These are phyloP conservation scores for Montipora efflorescens DNA, from an alignment of 64 coral and sea anemone species.

Conservation along the genomic window DNA sequence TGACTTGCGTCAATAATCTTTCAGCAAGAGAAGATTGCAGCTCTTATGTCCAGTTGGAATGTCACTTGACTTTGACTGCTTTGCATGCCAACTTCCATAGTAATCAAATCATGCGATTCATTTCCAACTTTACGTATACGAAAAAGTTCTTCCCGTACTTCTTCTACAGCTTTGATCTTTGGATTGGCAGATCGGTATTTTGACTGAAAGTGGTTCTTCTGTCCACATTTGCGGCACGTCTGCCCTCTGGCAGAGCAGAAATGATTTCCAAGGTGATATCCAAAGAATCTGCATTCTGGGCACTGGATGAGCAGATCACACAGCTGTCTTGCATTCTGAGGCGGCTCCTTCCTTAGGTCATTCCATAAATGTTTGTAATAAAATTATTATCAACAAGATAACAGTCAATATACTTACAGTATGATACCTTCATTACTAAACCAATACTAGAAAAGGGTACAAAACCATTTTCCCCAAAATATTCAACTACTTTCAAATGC, in stretches of 20 bases:
- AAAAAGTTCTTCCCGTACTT: background rate
- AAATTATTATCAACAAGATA: no score
- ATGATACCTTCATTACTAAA: no score
- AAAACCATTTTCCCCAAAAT: no score
- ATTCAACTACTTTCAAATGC: no score
- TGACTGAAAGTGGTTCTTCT: conserved; percentile 12
- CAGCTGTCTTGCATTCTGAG: no score
- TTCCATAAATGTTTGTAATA: no score
- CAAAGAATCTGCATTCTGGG: conserved; percentile 57
- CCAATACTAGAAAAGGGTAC: no score
- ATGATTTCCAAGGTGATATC: conserved; percentile 35
- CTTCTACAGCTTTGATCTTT: background rate
- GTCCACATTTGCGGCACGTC: conserved; percentile 16
- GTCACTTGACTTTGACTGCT: conserved; percentile 24
- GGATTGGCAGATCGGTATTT: background rate
- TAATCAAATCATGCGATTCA: background rate
- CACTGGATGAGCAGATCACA: background rate
- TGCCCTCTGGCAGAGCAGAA: conserved; percentile 27
- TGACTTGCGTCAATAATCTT: conserved; percentile 64
- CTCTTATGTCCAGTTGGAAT: conserved; percentile 53
- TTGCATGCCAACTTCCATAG: conserved; percentile 22
- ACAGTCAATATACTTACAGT: no score
- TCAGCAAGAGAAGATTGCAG: conserved; percentile 60
- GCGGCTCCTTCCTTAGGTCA: no score
- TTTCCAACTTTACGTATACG: background rate